A percentile compares a stretch with the other conserved stretches of the same genome.
These are phyloP conservation scores for Pongo abelii DNA, from an alignment of 2,113 vertebrate genomes.

Conservation along the genomic window DNA sequence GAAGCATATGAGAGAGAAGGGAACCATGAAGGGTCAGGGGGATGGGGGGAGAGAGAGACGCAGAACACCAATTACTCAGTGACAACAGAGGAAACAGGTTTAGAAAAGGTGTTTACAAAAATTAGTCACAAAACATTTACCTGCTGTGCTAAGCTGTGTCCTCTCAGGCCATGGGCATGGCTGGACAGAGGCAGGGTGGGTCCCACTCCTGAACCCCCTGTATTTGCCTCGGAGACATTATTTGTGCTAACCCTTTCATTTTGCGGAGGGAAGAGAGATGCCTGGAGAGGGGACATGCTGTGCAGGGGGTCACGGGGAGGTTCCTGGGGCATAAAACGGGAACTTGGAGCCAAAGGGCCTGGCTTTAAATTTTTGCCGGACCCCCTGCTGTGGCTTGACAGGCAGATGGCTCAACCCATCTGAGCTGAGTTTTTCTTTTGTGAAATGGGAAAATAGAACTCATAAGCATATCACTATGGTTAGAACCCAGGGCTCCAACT, in stretches of 20 bases:
- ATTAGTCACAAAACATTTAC: background rate
- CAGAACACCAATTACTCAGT: background rate
- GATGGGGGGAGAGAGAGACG: background rate
- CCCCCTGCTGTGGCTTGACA: background rate
- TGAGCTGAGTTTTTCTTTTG: background rate
- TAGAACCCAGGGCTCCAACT: background rate
- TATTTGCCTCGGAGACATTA: background rate
- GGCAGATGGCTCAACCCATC: background rate
- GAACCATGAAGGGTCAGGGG: background rate
- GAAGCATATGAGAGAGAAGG: slow-evolving; percentile 7
- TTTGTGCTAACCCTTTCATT: background rate
- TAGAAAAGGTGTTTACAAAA: background rate
- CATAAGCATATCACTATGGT: background rate
- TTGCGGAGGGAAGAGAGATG: background rate
- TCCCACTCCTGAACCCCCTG: background rate
- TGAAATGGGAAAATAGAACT: background rate
- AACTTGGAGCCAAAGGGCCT: background rate
- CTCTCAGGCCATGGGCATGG: background rate
- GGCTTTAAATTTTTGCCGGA: slow-evolving; percentile 2
- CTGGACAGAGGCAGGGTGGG: background rate
- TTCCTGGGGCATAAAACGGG: background rate
- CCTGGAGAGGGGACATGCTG: background rate
- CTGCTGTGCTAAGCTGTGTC: background rate
- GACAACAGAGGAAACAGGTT: background rate
- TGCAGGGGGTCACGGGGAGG: background rate